Conservation (phyloP, 2,113 vertebrate genomes). For the Phainopepla nitens region DNA sequence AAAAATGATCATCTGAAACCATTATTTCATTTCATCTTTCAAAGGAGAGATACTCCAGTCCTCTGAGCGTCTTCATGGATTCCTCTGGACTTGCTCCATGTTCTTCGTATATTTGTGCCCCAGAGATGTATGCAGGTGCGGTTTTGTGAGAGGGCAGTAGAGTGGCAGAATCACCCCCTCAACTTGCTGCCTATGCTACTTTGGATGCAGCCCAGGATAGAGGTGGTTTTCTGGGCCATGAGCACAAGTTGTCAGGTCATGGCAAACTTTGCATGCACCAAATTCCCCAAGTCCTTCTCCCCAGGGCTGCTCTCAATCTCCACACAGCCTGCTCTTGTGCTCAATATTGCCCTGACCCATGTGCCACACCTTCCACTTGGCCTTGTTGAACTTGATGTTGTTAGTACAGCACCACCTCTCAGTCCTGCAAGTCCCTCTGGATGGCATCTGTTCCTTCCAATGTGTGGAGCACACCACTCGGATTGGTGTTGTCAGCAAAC, state of each 20-base stretch:
- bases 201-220: background rate
- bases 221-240: background rate
- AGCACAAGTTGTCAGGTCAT: rapidly evolving
- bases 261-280: rapidly evolving
- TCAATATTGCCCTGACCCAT: too few relatives aligned
- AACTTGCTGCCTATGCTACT: background rate
- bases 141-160: background rate
- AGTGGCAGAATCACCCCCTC: background rate
- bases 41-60: background rate
- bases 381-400: too few relatives aligned
- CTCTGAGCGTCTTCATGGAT: background rate
- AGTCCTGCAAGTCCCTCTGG: background rate
- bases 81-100: background rate
- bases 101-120: too few relatives aligned
- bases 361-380: background rate
- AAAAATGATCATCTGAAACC: background rate
- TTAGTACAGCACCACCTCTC: background rate
- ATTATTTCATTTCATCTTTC: background rate
- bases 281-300: background rate
- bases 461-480: rapidly evolving
- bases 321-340: background rate
- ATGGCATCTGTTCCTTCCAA: background rate
- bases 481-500: background rate
- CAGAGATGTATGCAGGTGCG: background rate
- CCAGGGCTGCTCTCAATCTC: background rate